Base-by-base conservation (phyloP, 2,113 vertebrate genomes). In the Colossoma macropomum region DNA sequence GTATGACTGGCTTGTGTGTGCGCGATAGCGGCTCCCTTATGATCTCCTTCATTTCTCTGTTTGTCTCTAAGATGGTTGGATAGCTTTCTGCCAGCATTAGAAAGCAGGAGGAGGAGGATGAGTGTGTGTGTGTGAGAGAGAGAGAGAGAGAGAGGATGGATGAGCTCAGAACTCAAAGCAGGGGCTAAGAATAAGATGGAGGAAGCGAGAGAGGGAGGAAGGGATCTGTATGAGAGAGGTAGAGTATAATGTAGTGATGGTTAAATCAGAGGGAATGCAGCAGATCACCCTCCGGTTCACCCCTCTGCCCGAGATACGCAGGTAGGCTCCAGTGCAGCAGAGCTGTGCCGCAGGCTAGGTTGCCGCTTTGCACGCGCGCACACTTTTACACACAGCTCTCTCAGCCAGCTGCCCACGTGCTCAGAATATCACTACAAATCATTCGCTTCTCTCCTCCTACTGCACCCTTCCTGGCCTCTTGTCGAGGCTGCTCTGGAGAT, bases 351-450 rank as follows among this genome's bases (percentile, higher is more conserved):
- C 32, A 74, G 71, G 76, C 81, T 28, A 28, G 38, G 52, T 75
- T 38, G 84, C 34, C 28, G 27, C 32, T 13, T 19, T 59, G 17
- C 4, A 23, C 23, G 21, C 34, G 28, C 7, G 27, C 48, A n/a
- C 69, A 79, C 69, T 65, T 65, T 27, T 28, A 59, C 79, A 48
- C 68, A 50, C 17, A n/a, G 32, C n/a, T 28, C 21, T 63, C 66
- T 69, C 66, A 34, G 19, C 66, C 60, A 74, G 23, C 75, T 34
- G 32, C 38, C 25, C 50, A 68, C 87, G 86, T 93, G 90, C 90
- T 92, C 88, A 86, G 90, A 91, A 93, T 91, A 90, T 90, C 87
- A 90, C 90, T 90, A 87, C 87, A 62, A 85, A 89, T 54, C 19
- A 23, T 75, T 54, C 32, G 16, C 41, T 52, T 7, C 74, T 11